phyloP scores from a whole-genome alignment of 2,797 vertebrate species.

The Amblyraja radiata region DNA sequence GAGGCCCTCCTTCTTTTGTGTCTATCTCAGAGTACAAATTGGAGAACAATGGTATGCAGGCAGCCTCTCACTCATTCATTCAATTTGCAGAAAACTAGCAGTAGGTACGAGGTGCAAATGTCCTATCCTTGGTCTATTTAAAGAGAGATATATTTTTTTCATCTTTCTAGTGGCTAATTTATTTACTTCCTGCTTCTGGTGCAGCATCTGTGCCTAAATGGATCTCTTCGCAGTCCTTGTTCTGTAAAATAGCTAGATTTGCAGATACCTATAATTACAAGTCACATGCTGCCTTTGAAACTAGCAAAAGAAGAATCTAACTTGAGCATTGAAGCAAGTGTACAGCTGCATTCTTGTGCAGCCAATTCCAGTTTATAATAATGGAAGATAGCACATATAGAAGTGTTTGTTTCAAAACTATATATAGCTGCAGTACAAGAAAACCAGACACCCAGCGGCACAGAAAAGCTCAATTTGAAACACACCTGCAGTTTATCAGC shows the following conservation, averaged over 20 bases:
- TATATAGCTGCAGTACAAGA: conserved; percentile 6
- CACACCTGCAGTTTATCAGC: conserved; percentile 1
- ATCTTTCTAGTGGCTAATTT: not conserved
- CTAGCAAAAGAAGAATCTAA: not conserved
- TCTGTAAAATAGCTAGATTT: not conserved
- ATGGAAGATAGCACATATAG: not conserved
- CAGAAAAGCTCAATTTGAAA: conserved; percentile 18
- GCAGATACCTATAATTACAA: conserved; percentile 28
- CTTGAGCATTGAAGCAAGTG: not conserved
- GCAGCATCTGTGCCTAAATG: not conserved
- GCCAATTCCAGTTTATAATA: not conserved
- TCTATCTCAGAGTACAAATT: not conserved
- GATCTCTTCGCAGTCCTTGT: not conserved
- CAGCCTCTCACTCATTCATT: not conserved
- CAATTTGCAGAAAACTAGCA: not conserved
- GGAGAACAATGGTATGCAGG: not conserved
- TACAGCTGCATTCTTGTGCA: not conserved
- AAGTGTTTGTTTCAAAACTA: not conserved
- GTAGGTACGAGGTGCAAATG: not conserved
- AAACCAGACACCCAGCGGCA: not conserved
- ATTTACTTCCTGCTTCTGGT: conserved; percentile 1
- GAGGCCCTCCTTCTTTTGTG: too few relatives aligned
- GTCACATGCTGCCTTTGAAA: not conserved
- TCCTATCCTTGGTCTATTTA: not conserved
- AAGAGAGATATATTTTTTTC: not conserved